phyloP scores from a whole-genome alignment of 2,797 vertebrate species.

The Siniperca undulata region DNA sequence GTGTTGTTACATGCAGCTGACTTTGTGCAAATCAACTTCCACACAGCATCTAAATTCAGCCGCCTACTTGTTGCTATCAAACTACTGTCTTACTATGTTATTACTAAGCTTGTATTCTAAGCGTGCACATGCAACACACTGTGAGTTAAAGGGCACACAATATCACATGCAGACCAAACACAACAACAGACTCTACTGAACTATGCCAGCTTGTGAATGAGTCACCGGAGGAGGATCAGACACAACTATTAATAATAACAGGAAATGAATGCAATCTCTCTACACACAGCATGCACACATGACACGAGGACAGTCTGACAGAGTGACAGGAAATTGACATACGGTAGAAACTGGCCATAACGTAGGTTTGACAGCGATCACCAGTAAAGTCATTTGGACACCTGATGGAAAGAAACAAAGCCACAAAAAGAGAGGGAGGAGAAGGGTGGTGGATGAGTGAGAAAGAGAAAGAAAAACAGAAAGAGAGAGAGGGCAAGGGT shows the following conservation, averaged over 20 bases:
- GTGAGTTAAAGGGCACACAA: conserved; percentile 47
- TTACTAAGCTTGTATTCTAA: conserved; percentile 11
- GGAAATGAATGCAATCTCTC: conserved; percentile 63
- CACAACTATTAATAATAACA: conserved; percentile 65
- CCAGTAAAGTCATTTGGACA: conserved; percentile 99
- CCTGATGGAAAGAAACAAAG: conserved; percentile 93
- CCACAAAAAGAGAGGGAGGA: conserved; percentile 93
- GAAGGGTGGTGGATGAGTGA: conserved; percentile 88
- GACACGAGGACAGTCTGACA: conserved; percentile 75
- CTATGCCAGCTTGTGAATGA: conserved; percentile 65
- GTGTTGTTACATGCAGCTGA: conserved; percentile 63
- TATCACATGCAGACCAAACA: conserved; percentile 68
- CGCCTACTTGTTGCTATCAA: conserved; percentile 25
- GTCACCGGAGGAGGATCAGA: conserved; percentile 55
- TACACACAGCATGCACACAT: conserved; percentile 78
- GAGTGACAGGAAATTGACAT: conserved; percentile 95
- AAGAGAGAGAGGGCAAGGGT: conserved; percentile 71
- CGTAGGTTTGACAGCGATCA: conserved; percentile 99
- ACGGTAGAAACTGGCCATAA: conserved; percentile 99
- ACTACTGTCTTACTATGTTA: background rate
- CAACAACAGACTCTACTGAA: conserved; percentile 50
- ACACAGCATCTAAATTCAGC: conserved; percentile 35
- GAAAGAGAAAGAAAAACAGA: conserved; percentile 87
- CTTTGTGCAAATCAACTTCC: conserved; percentile 43
- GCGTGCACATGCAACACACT: conserved; percentile 61